Evolutionary conservation across 2,888 invertebrate species (phyloP).

Genomic region (Vesta saturnalis): DNA sequence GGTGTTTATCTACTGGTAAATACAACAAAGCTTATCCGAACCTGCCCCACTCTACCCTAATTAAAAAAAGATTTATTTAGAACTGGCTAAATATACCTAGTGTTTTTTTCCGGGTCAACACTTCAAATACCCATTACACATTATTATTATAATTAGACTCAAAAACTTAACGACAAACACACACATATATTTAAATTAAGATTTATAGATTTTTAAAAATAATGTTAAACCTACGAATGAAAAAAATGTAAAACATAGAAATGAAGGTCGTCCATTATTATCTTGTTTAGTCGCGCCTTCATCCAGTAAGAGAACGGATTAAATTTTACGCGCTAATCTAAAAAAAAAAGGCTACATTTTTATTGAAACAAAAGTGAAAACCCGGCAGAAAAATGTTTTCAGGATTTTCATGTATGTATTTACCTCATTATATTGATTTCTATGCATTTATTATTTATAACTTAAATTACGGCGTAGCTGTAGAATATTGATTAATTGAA

Average conservation of each 20-base stretch:
- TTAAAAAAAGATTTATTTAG: no score
- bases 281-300: slow-evolving; percentile 9
- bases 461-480: not conserved
- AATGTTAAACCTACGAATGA: slow-evolving; percentile 5
- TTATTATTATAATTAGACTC: not conserved
- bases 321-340: not conserved
- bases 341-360: not conserved
- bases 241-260: slow-evolving; percentile 4
- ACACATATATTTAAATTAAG: slow-evolving; percentile 2
- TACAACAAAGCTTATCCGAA: no score
- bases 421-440: not conserved
- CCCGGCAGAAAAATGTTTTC: slow-evolving; percentile 27
- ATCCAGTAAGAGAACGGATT: slow-evolving; percentile 2
- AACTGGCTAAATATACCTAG: no score
- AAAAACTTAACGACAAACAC: not conserved
- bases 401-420: slow-evolving; percentile 31
- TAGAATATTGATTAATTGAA: not conserved
- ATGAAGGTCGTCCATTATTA: slow-evolving; percentile 10
- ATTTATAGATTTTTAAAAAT: slow-evolving; percentile 9
- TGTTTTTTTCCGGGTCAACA: no score
- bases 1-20: no score
- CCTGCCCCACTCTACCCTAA: no score
- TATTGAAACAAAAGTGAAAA: no score
- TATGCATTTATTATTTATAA: not conserved
- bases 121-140: not conserved